These are phyloP conservation scores for Chaetophractus vellerosus DNA, from an alignment of 2,797 vertebrate species.

Conservation along the genomic window DNA sequence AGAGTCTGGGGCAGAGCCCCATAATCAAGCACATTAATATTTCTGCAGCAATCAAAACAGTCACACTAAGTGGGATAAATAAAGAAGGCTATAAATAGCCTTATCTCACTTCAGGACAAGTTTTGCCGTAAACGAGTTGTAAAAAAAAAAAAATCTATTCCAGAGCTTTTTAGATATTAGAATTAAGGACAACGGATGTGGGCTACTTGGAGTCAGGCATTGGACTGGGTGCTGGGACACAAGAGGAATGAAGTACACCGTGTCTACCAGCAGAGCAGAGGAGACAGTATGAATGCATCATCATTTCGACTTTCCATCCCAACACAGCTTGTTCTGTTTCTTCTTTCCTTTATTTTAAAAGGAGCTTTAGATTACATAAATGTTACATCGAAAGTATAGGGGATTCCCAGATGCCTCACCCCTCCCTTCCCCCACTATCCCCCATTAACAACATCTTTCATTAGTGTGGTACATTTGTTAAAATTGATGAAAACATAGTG, in stretches of 20 bases:
- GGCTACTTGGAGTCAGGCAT: not conserved
- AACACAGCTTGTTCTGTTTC: not conserved
- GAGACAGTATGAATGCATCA: not conserved
- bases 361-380: too few relatives aligned
- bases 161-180: conserved; percentile 38
- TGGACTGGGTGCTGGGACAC: too few relatives aligned
- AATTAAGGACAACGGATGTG: not conserved
- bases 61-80: conserved; percentile 77
- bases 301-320: not conserved
- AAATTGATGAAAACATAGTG: too few relatives aligned
- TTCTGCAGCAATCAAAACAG: conserved; percentile 80
- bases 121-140: conserved; percentile 52
- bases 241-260: too few relatives aligned
- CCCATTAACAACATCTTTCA: too few relatives aligned
- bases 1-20: conserved; percentile 44
- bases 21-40: conserved; percentile 80
- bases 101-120: conserved; percentile 63
- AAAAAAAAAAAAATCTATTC: conserved; percentile 38
- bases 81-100: conserved; percentile 79
- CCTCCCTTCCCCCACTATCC: too few relatives aligned
- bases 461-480: too few relatives aligned
- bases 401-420: too few relatives aligned
- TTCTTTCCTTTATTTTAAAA: too few relatives aligned
- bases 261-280: not conserved
- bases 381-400: too few relatives aligned